Percentiles rank a stretch among this genome's conserved stretches.
Evolutionary conservation across 2,888 invertebrate species (phyloP).

Genomic region (Marasmarcha lunaedactyla): DNA sequence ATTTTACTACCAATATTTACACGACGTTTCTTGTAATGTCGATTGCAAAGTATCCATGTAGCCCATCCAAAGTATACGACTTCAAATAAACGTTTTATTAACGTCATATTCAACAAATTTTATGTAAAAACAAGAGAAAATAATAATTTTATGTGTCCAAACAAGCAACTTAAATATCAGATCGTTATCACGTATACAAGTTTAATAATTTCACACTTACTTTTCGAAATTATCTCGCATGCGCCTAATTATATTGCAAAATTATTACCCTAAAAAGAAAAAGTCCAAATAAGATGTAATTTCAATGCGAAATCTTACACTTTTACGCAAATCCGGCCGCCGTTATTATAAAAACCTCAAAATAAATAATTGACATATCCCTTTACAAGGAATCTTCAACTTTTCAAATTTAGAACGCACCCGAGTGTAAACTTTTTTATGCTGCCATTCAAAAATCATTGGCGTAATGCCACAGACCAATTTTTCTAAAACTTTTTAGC

Average conservation of each 20-base stretch:
- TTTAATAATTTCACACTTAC: background rate
- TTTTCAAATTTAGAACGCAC: conserved; percentile 7
- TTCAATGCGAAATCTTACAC: background rate
- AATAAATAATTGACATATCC: conserved; percentile 8
- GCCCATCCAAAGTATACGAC: too few relatives aligned
- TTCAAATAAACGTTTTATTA: too few relatives aligned
- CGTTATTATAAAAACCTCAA: conserved; percentile 4
- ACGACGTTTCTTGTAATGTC: too few relatives aligned
- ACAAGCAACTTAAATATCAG: too few relatives aligned
- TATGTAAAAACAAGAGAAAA: too few relatives aligned
- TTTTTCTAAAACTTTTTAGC: background rate
- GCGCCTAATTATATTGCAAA: background rate
- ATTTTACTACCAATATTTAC: too few relatives aligned
- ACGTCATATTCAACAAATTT: too few relatives aligned
- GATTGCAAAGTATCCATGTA: too few relatives aligned
- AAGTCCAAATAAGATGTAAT: background rate
- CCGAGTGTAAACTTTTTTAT: conserved; percentile 7
- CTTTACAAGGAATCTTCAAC: conserved; percentile 8
- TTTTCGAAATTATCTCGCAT: background rate
- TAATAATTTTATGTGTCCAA: too few relatives aligned
- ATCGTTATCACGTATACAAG: too few relatives aligned
- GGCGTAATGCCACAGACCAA: background rate
- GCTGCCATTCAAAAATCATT: conserved; percentile 5
- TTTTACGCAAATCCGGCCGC: background rate
- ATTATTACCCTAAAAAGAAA: background rate